Evolutionary conservation across 2,797 vertebrate species (phyloP).

Genomic region (Kryptolebias ocellatus): DNA sequence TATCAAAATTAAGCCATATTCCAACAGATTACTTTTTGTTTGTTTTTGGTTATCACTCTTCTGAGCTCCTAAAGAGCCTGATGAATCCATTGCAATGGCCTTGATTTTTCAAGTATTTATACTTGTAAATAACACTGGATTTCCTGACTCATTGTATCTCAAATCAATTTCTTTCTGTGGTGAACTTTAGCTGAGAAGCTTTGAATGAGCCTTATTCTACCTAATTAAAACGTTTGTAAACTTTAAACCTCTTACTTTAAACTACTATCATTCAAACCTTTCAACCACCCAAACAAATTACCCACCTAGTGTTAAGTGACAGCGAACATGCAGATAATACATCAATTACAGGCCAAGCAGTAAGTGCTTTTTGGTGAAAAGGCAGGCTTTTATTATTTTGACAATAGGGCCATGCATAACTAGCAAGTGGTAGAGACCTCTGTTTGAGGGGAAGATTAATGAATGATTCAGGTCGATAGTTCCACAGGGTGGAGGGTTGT

Average conservation of each 20-base stretch:
- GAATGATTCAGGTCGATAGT: conserved; percentile 50
- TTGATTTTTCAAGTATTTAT: conserved; percentile 30
- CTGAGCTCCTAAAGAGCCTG: too few relatives aligned
- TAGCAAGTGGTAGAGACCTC: conserved; percentile 29
- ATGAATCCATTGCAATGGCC: not conserved
- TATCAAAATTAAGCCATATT: too few relatives aligned
- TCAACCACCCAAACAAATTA: conserved; percentile 39
- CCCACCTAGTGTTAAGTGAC: conserved; percentile 17
- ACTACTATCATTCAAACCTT: conserved; percentile 13
- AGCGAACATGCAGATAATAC: conserved; percentile 30
- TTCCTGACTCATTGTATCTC: conserved; percentile 17
- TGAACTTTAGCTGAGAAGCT: conserved; percentile 6
- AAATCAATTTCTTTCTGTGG: not conserved
- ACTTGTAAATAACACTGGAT: conserved; percentile 3
- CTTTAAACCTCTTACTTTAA: conserved; percentile 7
- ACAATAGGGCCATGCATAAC: conserved; percentile 38
- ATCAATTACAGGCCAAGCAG: conserved; percentile 27
- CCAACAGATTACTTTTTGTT: too few relatives aligned
- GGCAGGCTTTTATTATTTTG: conserved; percentile 34
- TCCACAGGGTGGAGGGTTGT: conserved; percentile 27
- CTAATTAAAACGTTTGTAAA: conserved; percentile 22
- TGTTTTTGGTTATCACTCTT: too few relatives aligned
- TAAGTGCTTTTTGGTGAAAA: conserved; percentile 27
- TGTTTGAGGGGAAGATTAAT: conserved; percentile 55
- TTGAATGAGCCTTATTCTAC: not conserved